phyloP scores from a whole-genome alignment of 37 sponge, comb jelly and placozoan genomes.

The Eunapius fragilis region DNA sequence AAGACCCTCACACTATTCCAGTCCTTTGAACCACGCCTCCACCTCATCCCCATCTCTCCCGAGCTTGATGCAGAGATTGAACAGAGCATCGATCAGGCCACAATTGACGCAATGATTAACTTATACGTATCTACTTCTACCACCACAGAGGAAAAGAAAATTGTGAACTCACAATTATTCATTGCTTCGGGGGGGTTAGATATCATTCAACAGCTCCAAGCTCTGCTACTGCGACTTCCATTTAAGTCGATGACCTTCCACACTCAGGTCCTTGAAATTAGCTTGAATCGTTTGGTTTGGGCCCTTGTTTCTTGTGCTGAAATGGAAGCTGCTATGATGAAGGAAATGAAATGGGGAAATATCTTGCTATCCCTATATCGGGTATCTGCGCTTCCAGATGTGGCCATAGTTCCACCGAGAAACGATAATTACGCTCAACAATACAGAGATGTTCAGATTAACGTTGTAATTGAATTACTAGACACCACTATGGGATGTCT shows the following conservation, averaged over 20 bases:
- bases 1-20: neutral
- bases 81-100: neutral
- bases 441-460: neutral
- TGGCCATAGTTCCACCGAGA: neutral
- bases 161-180: constrained; percentile 29
- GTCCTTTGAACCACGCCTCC: neutral
- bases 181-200: neutral
- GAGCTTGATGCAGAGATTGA: too few species aligned
- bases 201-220: constrained; percentile 15
- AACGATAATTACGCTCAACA: neutral
- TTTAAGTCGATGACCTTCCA: neutral
- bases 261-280: constrained; percentile 14
- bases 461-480: neutral
- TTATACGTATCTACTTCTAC: neutral
- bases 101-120: neutral
- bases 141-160: neutral
- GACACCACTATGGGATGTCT: neutral
- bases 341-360: neutral
- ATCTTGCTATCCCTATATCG: neutral
- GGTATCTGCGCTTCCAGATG: neutral
- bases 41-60: too few species aligned
- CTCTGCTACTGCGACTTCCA: constrained; percentile 4
- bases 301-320: neutral
- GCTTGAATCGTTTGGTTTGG: neutral
- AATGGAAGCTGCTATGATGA: neutral